These are phyloP conservation scores for Sussaba pulchella DNA, from an alignment of 2,888 invertebrate species.

Conservation along the genomic window DNA sequence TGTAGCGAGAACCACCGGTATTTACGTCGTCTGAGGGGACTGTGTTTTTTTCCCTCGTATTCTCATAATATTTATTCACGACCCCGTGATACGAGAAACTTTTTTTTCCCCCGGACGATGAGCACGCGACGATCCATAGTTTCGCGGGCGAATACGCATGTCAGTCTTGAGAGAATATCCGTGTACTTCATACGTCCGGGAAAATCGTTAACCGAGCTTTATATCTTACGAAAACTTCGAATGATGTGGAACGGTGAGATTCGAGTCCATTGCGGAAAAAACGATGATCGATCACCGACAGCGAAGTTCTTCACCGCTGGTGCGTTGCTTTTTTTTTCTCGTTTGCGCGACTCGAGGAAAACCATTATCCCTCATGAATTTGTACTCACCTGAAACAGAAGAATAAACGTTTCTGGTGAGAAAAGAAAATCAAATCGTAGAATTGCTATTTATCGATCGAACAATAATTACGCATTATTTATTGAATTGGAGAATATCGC, in stretches of 20 bases:
- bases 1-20: conserved; percentile 9
- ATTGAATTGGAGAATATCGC: too few relatives aligned
- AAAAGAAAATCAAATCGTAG: conserved; percentile 1
- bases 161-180: conserved; percentile 11
- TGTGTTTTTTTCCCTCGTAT: conserved; percentile 43
- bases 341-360: background rate
- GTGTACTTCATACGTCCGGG: conserved; percentile 24
- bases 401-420: background rate
- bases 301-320: conserved; percentile 2
- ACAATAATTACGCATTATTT: too few relatives aligned
- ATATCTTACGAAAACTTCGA: conserved; percentile 26
- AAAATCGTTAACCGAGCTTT: conserved; percentile 33
- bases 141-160: background rate
- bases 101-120: background rate
- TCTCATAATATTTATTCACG: conserved; percentile 52
- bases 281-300: conserved; percentile 53
- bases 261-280: conserved; percentile 27
- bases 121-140: conserved; percentile 33
- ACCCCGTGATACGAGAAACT: conserved; percentile 19
- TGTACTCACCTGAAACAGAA: conserved; percentile 35
- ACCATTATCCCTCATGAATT: background rate
- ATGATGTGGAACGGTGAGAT: conserved; percentile 21
- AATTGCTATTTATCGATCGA: too few relatives aligned
- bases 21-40: conserved; percentile 16
- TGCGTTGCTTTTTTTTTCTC: conserved; percentile 21